Percentiles rank a stretch among this genome's conserved stretches.
Evolutionary conservation across 2,113 vertebrate species (phyloP).

Genomic region (Nothobranchius kuhntae): DNA sequence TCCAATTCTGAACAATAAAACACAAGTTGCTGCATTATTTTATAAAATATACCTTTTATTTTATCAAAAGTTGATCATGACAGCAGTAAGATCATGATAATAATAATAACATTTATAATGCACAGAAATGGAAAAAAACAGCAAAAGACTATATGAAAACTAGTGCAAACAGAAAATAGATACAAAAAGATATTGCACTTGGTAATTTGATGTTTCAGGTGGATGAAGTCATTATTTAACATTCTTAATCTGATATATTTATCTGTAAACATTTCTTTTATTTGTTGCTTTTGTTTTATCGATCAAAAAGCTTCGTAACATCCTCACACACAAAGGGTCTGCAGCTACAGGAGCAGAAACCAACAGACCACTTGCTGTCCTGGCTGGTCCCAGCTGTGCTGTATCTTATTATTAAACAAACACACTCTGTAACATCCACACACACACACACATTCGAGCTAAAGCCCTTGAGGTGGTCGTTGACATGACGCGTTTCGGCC

Average conservation of each 20-base stretch:
- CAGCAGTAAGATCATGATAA: slow-evolving; percentile 53
- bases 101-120: slow-evolving; percentile 56
- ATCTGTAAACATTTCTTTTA: slow-evolving; percentile 69
- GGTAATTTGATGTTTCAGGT: slow-evolving; percentile 55
- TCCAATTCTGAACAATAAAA: too few relatives aligned
- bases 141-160: slow-evolving; percentile 61
- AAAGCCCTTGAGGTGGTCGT: slow-evolving; percentile 44
- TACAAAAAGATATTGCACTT: slow-evolving; percentile 79
- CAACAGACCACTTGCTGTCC: slow-evolving; percentile 48
- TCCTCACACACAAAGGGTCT: slow-evolving; percentile 1
- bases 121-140: slow-evolving; percentile 67
- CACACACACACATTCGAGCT: slow-evolving; percentile 19
- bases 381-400: slow-evolving; percentile 60
- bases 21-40: slow-evolving; percentile 16
- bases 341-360: slow-evolving; percentile 35
- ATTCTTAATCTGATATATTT: slow-evolving; percentile 51
- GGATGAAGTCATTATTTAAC: slow-evolving; percentile 66
- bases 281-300: not conserved
- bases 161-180: slow-evolving; percentile 67
- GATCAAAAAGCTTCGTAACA: slow-evolving; percentile 20
- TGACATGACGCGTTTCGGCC: slow-evolving; percentile 1
- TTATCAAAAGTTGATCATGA: slow-evolving; percentile 70
- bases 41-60: slow-evolving; percentile 73
- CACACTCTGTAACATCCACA: slow-evolving; percentile 3
- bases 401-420: slow-evolving; percentile 12